Conservation (phyloP, 2,113 vertebrate species). For the Suncus etruscus region DNA sequence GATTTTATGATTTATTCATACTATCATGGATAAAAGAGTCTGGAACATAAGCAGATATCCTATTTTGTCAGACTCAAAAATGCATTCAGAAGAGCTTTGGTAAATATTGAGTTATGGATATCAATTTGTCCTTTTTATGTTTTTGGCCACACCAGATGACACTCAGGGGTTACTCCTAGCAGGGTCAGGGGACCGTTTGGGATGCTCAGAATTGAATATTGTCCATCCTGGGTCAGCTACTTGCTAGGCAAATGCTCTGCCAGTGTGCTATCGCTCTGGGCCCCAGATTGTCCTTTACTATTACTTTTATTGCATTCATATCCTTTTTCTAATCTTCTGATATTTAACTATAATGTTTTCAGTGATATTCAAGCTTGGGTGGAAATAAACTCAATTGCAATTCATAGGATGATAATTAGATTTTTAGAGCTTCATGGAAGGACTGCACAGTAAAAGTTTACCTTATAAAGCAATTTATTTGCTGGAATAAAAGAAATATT, state of each 20-base stretch:
- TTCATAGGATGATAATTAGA: background rate
- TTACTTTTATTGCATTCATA: background rate
- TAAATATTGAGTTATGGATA: background rate
- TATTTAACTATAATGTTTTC: background rate
- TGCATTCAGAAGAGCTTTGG: background rate
- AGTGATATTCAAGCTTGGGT: background rate
- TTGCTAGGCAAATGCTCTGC: no score
- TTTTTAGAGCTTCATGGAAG: background rate
- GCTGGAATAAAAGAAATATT: background rate
- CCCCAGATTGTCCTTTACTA: no score
- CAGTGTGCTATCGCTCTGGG: no score
- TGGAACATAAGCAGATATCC: constrained; percentile 9
- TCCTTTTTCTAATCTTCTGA: background rate
- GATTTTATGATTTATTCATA: constrained; percentile 19
- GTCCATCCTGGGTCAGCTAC: no score
- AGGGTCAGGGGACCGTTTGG: no score
- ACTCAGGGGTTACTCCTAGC: no score
- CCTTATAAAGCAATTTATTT: background rate
- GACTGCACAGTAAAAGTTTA: background rate
- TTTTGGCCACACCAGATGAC: background rate
- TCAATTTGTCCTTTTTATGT: background rate
- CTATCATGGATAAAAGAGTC: background rate
- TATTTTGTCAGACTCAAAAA: constrained; percentile 20
- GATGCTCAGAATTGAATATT: no score
- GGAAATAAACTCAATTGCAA: background rate